Evolutionary conservation across 2,113 vertebrate genomes (phyloP), one percentile per base, ranked within the genome.

Genomic region (Andinoacara biseriatus): DNA sequence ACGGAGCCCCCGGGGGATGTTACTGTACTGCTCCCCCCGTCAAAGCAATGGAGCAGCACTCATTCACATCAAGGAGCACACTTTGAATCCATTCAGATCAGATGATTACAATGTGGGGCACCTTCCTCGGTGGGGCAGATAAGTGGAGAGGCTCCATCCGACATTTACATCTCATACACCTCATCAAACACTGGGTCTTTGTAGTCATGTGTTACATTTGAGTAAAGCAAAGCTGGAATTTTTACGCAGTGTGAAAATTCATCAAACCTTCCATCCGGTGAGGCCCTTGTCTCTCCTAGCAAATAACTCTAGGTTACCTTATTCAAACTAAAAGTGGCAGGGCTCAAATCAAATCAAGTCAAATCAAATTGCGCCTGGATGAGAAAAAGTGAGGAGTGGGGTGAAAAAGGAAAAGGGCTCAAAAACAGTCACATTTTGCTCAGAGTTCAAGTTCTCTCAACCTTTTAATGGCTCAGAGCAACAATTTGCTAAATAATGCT

Each of bases 271-370:
- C 67, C 35, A 17, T 67, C 82, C 60, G 65, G 63, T 7, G 78
- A 83, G 84, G 82, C 77, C 87, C 86, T 89, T 74, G 86, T 91
- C 92, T 91, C 86, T 87, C 84, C 84, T n/a, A 60, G 90, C 90
- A 91, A 91, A 91, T 81, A 91, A 86, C 89, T 83, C 89, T 57
- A 74, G 85, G 87, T 90, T 88, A 88, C 88, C 90, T 81, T 85
- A 88, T 83, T 86, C 91, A 92, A 91, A 94, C 82, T 78, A 84
- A 87, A 93, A 91, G 90, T 91, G 93, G 94, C 91, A 92, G 89
- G 85, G 87, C 90, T 94, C 90, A 90, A 89, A 90, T 93, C 90
- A 93, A 91, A 94, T 94, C 93, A 91, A 87, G 90, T 91, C 89
- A 92, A 90, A 93, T 92, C 90, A 89, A 91, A 90, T 87, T 81